These are phyloP conservation scores for Ladona fulva DNA, from an alignment of 1,140 invertebrate genomes.

Conservation along the genomic window DNA sequence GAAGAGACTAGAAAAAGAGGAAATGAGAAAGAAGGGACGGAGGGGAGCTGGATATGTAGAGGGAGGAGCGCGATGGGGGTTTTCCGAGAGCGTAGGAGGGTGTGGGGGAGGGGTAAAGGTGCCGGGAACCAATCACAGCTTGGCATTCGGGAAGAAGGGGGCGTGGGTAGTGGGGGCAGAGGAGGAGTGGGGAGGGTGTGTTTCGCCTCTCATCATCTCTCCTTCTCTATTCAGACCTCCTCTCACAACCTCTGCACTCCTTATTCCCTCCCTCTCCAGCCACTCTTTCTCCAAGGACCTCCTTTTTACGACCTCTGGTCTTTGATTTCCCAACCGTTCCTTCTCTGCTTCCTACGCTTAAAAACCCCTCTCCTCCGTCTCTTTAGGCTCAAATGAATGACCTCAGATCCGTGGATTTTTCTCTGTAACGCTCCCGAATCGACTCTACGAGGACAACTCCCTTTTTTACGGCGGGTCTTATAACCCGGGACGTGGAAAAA, in stretches of 20 bases:
- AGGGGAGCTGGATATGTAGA: background rate
- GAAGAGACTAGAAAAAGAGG: conserved; percentile 25
- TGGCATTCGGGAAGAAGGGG: background rate
- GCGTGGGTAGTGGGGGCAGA: background rate
- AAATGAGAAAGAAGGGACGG: conserved; percentile 31
- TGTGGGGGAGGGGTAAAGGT: conserved; percentile 12
- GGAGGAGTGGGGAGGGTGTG: background rate
- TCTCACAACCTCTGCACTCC: conserved; percentile 24
- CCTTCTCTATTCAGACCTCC: conserved; percentile 30
- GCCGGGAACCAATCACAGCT: conserved; percentile 16
- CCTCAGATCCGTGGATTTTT: no score
- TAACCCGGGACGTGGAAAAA: no score
- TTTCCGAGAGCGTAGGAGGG: background rate
- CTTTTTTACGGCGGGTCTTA: no score
- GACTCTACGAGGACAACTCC: no score
- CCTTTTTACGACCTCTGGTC: background rate
- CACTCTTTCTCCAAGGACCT: conserved; percentile 25
- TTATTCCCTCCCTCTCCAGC: conserved; percentile 21
- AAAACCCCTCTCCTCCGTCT: no score
- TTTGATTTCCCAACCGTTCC: conserved; percentile 31
- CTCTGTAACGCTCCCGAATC: no score
- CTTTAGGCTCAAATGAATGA: no score
- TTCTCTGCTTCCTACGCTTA: background rate
- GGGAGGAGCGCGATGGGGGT: background rate
- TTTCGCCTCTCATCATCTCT: conserved; percentile 33